Evolutionary conservation across 2,113 vertebrate species (phyloP).

Genomic region (Otis tarda): DNA sequence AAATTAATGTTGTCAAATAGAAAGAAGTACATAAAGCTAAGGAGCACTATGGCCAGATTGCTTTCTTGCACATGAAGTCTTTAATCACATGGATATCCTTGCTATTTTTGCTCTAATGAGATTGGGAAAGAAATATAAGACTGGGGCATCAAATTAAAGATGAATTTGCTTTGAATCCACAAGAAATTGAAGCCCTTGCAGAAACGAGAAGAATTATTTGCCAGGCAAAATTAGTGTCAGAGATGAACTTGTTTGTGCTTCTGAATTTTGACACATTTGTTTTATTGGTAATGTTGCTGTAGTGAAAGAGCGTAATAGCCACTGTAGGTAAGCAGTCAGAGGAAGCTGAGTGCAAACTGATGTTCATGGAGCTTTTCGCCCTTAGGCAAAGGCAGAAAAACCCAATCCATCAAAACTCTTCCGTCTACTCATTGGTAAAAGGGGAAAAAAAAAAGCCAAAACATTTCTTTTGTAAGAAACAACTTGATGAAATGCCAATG

Average conservation of each 20-base stretch:
- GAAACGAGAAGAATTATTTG: conserved; percentile 50
- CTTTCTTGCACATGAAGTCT: conserved; percentile 58
- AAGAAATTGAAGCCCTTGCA: conserved; percentile 45
- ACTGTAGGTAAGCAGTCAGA: conserved; percentile 20
- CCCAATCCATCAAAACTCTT: background rate
- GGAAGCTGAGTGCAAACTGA: background rate
- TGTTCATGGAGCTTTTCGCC: conserved; percentile 18
- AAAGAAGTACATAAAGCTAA: conserved; percentile 65
- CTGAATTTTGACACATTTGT: conserved; percentile 57
- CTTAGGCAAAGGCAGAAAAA: conserved; percentile 12
- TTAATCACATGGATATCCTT: conserved; percentile 62
- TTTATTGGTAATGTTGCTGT: conserved; percentile 39
- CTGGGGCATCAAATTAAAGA: conserved; percentile 52
- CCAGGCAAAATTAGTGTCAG: conserved; percentile 50
- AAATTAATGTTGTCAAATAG: conserved; percentile 72
- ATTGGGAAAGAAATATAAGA: conserved; percentile 62
- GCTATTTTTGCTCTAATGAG: conserved; percentile 73
- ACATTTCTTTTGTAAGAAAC: background rate
- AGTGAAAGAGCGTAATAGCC: background rate
- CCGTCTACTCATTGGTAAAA: background rate
- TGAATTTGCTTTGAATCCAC: conserved; percentile 66
- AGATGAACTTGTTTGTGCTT: conserved; percentile 58
- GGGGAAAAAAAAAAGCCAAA: background rate
- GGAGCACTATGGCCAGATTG: conserved; percentile 62
- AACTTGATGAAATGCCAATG: background rate